Conservation (phyloP, 2,888 invertebrate species). For the Automeris io region DNA sequence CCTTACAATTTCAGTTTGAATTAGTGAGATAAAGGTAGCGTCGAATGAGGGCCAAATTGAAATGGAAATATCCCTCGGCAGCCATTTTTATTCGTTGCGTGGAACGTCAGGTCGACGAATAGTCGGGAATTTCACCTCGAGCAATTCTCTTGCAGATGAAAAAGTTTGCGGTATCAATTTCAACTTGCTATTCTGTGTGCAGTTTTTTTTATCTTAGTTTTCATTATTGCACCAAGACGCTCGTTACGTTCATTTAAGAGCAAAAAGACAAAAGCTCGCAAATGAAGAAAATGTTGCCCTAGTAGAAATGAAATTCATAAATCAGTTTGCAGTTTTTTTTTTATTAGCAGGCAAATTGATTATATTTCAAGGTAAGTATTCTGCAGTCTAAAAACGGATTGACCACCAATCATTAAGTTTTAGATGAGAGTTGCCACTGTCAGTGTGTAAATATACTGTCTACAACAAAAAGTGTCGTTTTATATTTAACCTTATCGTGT, state of each 20-base stretch:
- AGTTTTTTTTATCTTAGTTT: conserved; percentile 34
- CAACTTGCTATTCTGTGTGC: conserved; percentile 41
- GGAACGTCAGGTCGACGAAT: conserved; percentile 21
- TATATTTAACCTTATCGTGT: no score
- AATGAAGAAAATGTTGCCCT: conserved; percentile 45
- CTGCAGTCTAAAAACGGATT: no score
- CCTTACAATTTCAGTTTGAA: conserved; percentile 26
- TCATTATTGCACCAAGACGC: conserved; percentile 55
- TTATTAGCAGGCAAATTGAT: no score
- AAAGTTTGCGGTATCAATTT: conserved; percentile 60
- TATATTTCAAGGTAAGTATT: no score
- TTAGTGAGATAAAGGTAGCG: conserved; percentile 34
- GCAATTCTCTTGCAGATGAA: conserved; percentile 40
- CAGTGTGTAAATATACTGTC: no score
- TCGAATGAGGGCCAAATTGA: conserved; percentile 32
- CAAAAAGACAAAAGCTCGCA: conserved; percentile 26
- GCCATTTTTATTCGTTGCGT: conserved; percentile 32
- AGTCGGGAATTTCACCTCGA: conserved; percentile 27
- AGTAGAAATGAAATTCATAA: conserved; percentile 63
- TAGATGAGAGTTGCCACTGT: no score
- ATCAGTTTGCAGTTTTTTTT: conserved; percentile 49
- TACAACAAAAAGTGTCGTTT: no score
- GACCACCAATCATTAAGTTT: no score
- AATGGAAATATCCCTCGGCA: conserved; percentile 34
- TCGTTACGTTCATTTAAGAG: conserved; percentile 53